Evolutionary conservation across 1,140 invertebrate genomes (phyloP).

Genomic region (Chironomus striatipennis): DNA sequence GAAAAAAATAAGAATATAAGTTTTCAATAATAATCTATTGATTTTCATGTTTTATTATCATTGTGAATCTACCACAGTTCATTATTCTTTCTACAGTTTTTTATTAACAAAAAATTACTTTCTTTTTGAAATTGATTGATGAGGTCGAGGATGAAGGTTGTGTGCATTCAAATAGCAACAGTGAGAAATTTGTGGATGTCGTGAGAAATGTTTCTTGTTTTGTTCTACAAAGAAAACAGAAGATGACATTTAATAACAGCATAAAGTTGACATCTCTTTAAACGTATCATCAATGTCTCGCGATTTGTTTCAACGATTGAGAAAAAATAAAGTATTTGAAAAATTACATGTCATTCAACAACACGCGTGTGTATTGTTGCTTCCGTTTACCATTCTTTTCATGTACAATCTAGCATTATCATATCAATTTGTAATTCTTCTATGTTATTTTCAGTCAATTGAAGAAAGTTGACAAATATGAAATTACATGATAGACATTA

Average conservation of each 20-base stretch:
- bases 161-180: neutral
- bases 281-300: conserved; percentile 1
- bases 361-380: neutral
- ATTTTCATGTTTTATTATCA: neutral
- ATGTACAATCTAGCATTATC: neutral
- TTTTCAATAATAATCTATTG: neutral
- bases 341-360: neutral
- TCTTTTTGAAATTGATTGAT: conserved; percentile 1
- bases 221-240: neutral
- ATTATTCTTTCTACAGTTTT: too few relatives aligned
- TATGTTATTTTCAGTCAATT: neutral
- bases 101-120: neutral
- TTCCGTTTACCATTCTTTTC: neutral
- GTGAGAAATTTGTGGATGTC: neutral
- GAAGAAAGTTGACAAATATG: neutral
- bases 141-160: neutral
- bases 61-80: neutral
- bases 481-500: neutral
- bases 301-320: neutral
- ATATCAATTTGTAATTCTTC: neutral
- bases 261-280: neutral
- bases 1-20: neutral
- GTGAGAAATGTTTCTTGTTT: neutral
- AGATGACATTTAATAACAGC: conserved; percentile 1
- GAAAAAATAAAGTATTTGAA: neutral